These are phyloP conservation scores for Setophaga petechia DNA, from an alignment of 2,113 vertebrate genomes.

Conservation along the genomic window DNA sequence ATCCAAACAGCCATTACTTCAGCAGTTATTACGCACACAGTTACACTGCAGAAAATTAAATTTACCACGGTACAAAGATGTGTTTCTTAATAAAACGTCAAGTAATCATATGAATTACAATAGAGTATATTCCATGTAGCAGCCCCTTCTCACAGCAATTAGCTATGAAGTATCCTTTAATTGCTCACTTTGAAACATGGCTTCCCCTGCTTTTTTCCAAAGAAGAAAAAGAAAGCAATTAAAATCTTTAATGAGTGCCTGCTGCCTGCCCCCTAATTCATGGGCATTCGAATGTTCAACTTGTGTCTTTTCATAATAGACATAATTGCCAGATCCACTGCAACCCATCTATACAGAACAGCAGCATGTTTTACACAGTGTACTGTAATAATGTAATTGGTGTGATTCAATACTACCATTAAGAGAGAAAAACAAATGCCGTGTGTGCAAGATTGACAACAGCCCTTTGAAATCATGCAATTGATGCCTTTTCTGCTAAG, in stretches of 20 bases:
- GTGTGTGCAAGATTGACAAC: conserved; percentile 17
- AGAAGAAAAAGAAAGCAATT: conserved; percentile 47
- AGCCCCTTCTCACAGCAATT: conserved; percentile 29
- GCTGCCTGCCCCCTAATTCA: conserved; percentile 29
- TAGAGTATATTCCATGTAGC: not conserved
- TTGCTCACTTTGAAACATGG: conserved; percentile 28
- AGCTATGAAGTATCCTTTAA: conserved; percentile 50
- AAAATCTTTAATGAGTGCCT: conserved; percentile 53
- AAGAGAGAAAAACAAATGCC: conserved; percentile 55
- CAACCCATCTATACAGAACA: conserved; percentile 9
- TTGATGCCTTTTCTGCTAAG: not conserved
- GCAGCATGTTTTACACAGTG: conserved; percentile 52
- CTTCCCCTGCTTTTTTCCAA: conserved; percentile 17
- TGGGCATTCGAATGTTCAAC: conserved; percentile 1
- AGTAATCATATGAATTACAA: conserved; percentile 17
- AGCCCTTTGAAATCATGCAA: conserved; percentile 28
- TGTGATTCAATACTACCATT: conserved; percentile 55
- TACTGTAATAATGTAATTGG: conserved; percentile 65
- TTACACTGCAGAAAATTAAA: conserved; percentile 10
- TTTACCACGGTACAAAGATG: conserved; percentile 28
- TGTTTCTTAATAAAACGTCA: conserved; percentile 37
- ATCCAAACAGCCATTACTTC: conserved; percentile 5
- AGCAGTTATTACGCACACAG: not conserved
- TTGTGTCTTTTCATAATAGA: conserved; percentile 46
- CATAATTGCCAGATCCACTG: conserved; percentile 46